Evolutionary conservation across 2,113 vertebrate genomes (phyloP).

Genomic region (Nesospiza acunhae): DNA sequence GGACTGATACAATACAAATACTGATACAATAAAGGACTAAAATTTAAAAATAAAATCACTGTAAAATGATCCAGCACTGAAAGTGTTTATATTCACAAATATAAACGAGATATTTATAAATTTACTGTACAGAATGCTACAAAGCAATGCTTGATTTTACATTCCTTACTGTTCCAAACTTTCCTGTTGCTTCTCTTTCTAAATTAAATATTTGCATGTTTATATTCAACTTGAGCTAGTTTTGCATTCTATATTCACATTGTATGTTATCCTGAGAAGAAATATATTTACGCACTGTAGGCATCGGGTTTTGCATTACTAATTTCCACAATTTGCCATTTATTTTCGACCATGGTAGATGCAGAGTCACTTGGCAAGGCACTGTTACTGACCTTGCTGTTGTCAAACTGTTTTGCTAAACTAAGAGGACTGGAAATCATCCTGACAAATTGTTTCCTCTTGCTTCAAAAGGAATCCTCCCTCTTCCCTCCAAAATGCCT

Average conservation of each 20-base stretch:
- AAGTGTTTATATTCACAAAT: background rate
- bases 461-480: background rate
- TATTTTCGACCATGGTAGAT: background rate
- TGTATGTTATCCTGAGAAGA: background rate
- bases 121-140: background rate
- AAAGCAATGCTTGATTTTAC: background rate
- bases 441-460: background rate
- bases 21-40: background rate
- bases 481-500: background rate
- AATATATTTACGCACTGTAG: background rate
- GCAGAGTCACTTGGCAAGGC: background rate
- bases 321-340: background rate
- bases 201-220: background rate
- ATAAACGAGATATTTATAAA: background rate
- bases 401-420: background rate
- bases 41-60: background rate
- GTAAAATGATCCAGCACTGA: background rate
- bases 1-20: constrained; percentile 10
- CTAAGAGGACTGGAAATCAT: background rate
- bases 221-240: background rate
- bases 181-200: background rate
- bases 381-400: background rate
- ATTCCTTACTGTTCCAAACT: background rate
- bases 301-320: background rate
- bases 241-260: background rate